These are phyloP conservation scores for Hippocampus abdominalis DNA, from an alignment of 2,113 vertebrate species.

Conservation along the genomic window DNA sequence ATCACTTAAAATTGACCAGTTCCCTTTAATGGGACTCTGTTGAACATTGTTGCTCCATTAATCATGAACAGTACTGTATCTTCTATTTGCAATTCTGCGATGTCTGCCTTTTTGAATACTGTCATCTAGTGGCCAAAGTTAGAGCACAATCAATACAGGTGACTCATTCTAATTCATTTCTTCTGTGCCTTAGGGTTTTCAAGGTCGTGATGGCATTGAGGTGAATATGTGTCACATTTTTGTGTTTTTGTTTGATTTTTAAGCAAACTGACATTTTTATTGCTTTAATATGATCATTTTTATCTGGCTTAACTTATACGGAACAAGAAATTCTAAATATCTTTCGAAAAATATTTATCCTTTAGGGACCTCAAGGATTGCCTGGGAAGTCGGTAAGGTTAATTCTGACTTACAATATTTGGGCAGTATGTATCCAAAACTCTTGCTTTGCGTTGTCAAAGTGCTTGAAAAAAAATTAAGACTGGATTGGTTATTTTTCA, in stretches of 20 bases:
- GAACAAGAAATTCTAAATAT: background rate
- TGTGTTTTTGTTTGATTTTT: background rate
- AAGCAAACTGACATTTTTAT: background rate
- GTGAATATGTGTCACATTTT: slow-evolving; percentile 62
- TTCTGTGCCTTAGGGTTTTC: slow-evolving; percentile 69
- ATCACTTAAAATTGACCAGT: background rate
- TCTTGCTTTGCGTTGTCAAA: background rate
- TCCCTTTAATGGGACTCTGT: background rate
- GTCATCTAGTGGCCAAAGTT: slow-evolving; percentile 57
- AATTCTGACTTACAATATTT: background rate
- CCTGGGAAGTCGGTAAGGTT: slow-evolving; percentile 79
- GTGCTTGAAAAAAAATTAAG: background rate
- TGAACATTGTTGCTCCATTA: background rate
- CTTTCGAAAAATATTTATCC: slow-evolving; percentile 19
- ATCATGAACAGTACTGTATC: background rate
- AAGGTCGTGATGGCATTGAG: slow-evolving; percentile 73
- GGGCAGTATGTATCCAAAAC: background rate
- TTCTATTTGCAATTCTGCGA: background rate
- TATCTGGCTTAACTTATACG: background rate
- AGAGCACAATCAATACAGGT: background rate
- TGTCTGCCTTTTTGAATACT: slow-evolving; percentile 32
- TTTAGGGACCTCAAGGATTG: slow-evolving; percentile 78
- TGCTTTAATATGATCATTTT: background rate
- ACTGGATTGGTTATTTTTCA: slow-evolving; percentile 11
- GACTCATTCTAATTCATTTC: background rate